phyloP scores from a whole-genome alignment of 2,797 vertebrate genomes.

The Gallirallus australis region DNA sequence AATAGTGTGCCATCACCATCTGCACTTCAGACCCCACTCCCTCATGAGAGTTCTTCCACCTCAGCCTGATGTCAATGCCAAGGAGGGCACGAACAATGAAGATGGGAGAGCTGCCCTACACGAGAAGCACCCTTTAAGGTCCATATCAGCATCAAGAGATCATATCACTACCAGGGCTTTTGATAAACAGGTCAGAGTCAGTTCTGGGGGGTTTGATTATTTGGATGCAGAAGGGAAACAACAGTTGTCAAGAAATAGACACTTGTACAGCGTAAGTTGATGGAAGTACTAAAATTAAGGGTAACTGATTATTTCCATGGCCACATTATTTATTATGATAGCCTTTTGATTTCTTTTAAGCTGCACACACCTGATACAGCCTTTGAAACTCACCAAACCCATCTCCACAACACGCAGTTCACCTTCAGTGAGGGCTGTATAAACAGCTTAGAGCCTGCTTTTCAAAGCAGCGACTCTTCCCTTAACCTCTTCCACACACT shows the following conservation, averaged over 20 bases:
- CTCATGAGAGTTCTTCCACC: neutral
- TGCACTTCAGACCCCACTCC: neutral
- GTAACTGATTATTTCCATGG: neutral
- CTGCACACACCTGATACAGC: neutral
- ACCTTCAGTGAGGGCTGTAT: neutral
- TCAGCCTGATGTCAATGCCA: neutral
- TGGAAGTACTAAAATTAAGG: neutral
- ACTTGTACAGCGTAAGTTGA: neutral
- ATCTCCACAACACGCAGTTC: neutral
- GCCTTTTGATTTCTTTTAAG: neutral
- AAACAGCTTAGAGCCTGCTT: neutral
- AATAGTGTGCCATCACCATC: neutral
- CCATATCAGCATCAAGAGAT: neutral
- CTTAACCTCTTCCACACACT: neutral
- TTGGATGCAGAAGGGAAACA: neutral
- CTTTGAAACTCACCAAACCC: neutral
- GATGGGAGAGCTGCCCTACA: neutral
- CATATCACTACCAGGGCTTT: neutral
- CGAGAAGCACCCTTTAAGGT: neutral
- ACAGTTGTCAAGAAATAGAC: neutral
- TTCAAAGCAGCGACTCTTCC: neutral
- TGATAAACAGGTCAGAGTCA: neutral
- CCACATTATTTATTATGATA: neutral
- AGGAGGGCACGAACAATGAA: neutral
- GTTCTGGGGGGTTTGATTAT: rapidly evolving